These are phyloP conservation scores for Andrena bicolor DNA, from an alignment of 2,888 invertebrate genomes.

Conservation along the genomic window DNA sequence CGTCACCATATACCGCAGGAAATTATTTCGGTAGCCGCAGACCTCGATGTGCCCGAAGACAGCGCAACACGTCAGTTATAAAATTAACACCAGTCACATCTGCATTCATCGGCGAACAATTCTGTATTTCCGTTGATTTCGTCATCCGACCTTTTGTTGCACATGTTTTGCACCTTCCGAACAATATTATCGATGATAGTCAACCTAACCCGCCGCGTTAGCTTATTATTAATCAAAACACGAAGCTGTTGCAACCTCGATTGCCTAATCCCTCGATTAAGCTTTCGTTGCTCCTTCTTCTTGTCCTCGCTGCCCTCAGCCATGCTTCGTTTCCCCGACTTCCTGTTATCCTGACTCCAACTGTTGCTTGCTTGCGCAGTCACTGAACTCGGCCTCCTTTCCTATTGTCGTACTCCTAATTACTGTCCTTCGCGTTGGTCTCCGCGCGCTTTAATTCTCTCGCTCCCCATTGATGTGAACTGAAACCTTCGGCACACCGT, in stretches of 20 bases:
- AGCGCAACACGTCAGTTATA: constrained; percentile 36
- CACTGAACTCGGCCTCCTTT: constrained; percentile 79
- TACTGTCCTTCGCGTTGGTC: constrained; percentile 51
- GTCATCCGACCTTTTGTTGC: constrained; percentile 31
- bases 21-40: not conserved
- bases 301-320: constrained; percentile 17
- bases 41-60: constrained; percentile 23
- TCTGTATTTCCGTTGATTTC: constrained; percentile 36
- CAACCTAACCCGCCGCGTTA: constrained; percentile 36
- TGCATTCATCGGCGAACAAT: constrained; percentile 29
- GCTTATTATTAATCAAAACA: constrained; percentile 49
- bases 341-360: constrained; percentile 57
- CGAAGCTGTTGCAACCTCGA: constrained; percentile 16
- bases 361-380: constrained; percentile 71
- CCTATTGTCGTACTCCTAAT: constrained; percentile 58
- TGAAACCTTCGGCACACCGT: not conserved
- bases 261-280: constrained; percentile 33
- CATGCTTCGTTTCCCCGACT: constrained; percentile 39
- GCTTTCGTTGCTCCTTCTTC: constrained; percentile 14
- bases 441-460: constrained; percentile 29
- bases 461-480: not conserved
- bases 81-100: constrained; percentile 35
- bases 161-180: constrained; percentile 21
- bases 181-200: constrained; percentile 22
- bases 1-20: not conserved